A percentile compares a stretch with the other conserved stretches of the same genome.
These are phyloP conservation scores for Drosophila pachea DNA, from an alignment of 1,140 invertebrate genomes.

Conservation along the genomic window DNA sequence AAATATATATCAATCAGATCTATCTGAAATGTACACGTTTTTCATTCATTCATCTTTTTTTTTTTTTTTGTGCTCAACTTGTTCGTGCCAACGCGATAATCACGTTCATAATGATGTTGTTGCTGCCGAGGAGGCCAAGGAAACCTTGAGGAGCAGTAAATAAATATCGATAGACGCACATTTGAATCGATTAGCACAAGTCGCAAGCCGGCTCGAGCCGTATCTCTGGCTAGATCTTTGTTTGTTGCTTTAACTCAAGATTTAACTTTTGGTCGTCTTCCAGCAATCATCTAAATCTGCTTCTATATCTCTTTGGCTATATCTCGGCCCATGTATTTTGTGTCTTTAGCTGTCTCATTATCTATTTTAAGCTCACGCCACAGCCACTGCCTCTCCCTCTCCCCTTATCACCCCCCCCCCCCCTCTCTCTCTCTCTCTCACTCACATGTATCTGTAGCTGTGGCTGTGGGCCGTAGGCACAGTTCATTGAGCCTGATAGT, in stretches of 20 bases:
- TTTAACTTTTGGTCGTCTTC: no score
- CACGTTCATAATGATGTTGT: conserved; percentile 10
- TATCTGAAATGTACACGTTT: no score
- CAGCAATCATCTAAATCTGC: background rate
- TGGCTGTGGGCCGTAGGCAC: conserved; percentile 51
- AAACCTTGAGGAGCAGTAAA: conserved; percentile 33
- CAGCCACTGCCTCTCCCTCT: background rate
- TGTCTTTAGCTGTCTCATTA: background rate
- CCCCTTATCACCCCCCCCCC: background rate
- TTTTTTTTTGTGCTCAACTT: background rate
- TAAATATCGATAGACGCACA: conserved; percentile 16
- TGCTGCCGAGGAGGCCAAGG: conserved; percentile 18
- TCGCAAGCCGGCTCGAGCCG: background rate
- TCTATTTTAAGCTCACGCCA: background rate
- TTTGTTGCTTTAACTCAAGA: conserved; percentile 1
- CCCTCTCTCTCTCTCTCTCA: background rate
- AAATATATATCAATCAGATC: no score
- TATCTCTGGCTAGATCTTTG: conserved; percentile 14
- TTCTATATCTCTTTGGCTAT: background rate
- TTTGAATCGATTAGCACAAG: conserved; percentile 21
- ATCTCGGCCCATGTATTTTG: background rate
- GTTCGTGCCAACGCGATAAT: conserved; percentile 3
- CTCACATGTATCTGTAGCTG: background rate
- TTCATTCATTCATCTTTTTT: background rate
- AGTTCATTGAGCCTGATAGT: conserved; percentile 67